Percentiles rank a stretch among this genome's conserved stretches.
phyloP scores from a whole-genome alignment of 2,797 vertebrate genomes.

The Sebastes diploproa region DNA sequence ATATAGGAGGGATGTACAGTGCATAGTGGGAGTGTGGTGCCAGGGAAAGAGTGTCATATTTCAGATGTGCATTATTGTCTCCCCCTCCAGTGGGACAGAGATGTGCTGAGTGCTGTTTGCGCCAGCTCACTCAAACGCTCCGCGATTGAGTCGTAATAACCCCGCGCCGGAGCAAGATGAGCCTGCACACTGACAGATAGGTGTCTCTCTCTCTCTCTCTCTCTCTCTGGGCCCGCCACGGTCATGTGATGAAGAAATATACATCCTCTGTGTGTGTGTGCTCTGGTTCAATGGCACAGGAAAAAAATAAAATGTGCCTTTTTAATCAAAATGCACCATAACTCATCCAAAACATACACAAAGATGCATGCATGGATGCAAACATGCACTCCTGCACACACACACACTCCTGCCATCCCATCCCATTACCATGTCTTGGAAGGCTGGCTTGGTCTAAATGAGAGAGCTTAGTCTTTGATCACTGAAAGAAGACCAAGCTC shows the following conservation, averaged over 20 bases:
- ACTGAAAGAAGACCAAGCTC: constrained; percentile 17
- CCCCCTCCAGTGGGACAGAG: constrained; percentile 78
- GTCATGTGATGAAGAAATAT: constrained; percentile 28
- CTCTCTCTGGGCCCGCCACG: neutral
- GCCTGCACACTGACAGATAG: constrained; percentile 47
- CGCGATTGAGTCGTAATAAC: constrained; percentile 70
- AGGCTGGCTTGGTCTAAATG: constrained; percentile 39
- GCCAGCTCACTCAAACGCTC: constrained; percentile 61
- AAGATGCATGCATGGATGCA: neutral
- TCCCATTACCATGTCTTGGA: constrained; percentile 42
- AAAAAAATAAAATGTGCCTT: neutral
- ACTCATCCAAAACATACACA: constrained; percentile 1
- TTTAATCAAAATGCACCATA: neutral
- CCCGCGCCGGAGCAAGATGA: constrained; percentile 47
- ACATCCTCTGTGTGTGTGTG: neutral
- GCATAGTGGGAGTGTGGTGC: constrained; percentile 30
- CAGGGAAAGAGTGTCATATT: constrained; percentile 78
- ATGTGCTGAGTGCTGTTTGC: constrained; percentile 65
- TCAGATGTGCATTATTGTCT: constrained; percentile 80
- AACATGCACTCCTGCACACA: neutral
- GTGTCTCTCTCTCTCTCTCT: constrained; percentile 7
- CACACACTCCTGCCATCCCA: neutral
- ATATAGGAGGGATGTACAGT: constrained; percentile 7
- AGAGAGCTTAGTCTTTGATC: constrained; percentile 60
- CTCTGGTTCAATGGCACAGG: no score